Percentiles rank a stretch among this genome's conserved stretches.
Conservation (phyloP, 2,113 vertebrate genomes). For the Zosterops japonicus region DNA sequence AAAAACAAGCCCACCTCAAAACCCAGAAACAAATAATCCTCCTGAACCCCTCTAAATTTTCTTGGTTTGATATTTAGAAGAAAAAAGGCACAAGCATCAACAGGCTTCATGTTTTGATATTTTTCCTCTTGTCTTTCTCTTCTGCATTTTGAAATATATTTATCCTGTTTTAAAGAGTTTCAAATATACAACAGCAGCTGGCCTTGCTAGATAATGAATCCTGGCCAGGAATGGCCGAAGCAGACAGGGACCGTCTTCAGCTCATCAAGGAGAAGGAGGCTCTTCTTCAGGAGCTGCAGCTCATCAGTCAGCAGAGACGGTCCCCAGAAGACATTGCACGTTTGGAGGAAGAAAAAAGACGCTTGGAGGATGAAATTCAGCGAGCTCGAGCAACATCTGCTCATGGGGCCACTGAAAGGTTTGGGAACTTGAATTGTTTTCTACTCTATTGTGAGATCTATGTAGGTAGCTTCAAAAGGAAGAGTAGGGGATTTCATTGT, state of each 20-base stretch:
- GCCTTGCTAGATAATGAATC: constrained; percentile 91
- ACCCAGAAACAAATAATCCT: background rate
- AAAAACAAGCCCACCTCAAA: background rate
- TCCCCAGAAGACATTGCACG: constrained; percentile 80
- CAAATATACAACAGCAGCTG: constrained; percentile 92
- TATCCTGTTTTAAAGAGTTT: constrained; percentile 79
- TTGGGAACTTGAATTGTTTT: background rate
- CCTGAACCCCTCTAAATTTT: background rate
- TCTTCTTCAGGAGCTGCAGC: constrained; percentile 90
- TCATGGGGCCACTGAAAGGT: constrained; percentile 95
- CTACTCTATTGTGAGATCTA: background rate
- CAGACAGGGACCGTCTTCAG: constrained; percentile 91
- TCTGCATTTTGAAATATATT: background rate
- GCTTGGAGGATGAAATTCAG: constrained; percentile 93
- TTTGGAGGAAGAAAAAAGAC: constrained; percentile 85
- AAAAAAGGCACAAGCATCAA: background rate
- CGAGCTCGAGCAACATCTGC: constrained; percentile 82
- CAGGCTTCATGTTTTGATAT: background rate
- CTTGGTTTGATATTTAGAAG: background rate
- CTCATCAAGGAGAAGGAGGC: constrained; percentile 96
- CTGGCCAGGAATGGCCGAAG: constrained; percentile 93
- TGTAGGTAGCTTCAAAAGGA: background rate
- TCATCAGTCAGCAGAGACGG: constrained; percentile 87
- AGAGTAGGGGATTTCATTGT: background rate
- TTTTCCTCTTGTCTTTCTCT: background rate